These are phyloP conservation scores for Orius insidiosus DNA, from an alignment of 1,140 invertebrate species.

Conservation along the genomic window DNA sequence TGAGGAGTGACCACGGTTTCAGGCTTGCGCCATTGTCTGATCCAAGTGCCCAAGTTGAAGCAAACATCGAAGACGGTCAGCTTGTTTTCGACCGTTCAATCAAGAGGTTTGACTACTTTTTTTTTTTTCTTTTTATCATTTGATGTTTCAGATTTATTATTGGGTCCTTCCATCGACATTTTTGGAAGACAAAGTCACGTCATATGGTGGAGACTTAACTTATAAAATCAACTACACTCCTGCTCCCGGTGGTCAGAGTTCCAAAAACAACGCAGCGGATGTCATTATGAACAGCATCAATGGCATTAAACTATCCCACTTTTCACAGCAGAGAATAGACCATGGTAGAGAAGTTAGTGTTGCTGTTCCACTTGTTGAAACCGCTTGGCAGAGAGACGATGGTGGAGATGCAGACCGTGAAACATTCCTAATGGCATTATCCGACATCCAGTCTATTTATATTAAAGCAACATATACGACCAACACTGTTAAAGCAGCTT, in stretches of 20 bases:
- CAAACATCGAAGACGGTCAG: constrained; percentile 27
- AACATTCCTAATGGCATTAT: constrained; percentile 80
- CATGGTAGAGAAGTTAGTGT: constrained; percentile 45
- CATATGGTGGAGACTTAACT: constrained; percentile 76
- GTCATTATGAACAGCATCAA: constrained; percentile 72
- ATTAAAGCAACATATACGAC: constrained; percentile 87
- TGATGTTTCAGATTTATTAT: constrained; percentile 56
- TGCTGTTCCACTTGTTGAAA: constrained; percentile 54
- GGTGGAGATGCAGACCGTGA: constrained; percentile 66
- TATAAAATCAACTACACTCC: constrained; percentile 69
- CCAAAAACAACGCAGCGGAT: constrained; percentile 66
- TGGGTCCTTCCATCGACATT: constrained; percentile 66
- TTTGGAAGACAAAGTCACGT: constrained; percentile 78
- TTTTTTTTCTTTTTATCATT: no score
- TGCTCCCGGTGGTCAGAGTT: constrained; percentile 46
- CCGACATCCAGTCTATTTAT: constrained; percentile 68
- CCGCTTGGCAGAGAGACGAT: constrained; percentile 65
- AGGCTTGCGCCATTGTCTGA: constrained; percentile 26
- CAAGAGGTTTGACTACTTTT: no score
- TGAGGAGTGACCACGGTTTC: constrained; percentile 35
- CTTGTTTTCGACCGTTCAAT: not conserved
- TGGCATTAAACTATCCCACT: constrained; percentile 42
- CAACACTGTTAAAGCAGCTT: constrained; percentile 56
- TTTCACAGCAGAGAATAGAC: constrained; percentile 28
- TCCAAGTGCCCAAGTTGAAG: no score